Evolutionary conservation across 2,113 vertebrate species (phyloP), one percentile per base, ranked within the genome.

Genomic region (Paratilapia polleni): DNA sequence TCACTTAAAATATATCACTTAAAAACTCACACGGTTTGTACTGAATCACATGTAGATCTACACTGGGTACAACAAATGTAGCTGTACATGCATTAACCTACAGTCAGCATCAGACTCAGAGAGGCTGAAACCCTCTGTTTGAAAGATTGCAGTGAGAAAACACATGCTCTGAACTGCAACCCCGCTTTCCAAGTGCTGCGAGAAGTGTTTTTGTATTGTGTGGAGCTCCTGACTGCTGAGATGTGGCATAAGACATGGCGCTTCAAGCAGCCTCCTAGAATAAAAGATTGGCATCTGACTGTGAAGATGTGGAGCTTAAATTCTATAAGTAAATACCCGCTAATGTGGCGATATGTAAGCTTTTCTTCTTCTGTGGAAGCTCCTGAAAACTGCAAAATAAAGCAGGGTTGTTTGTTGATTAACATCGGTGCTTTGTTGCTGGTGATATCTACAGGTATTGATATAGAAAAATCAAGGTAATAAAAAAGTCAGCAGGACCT

Each of bases 251-350:
- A 85, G 75, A 87, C 68, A 62, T 24, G 20, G 60, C 59, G 66
- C 77, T 87, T 87, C 26, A 68, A 77, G 81, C 78, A 62, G 76
- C 66, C 62, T 59, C 28, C 17, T 54, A 74, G 34, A 81, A 66
- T 57, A 14, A 82, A 63, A 90, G 36, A 68, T 84, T 81, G 56
- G 34, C 64, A 83, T 59, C 38, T 66, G 24, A 81, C 47, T 82
- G 57, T 34, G 36, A 74, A 62, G 64, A 77, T 20, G 56, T 41
- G 26, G 8, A 66, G 49, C n/a, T 59, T 13, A 56, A 47, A 74
- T 80, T 63, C 47, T 78, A 9, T 66, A 22, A 38, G 43, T 78
- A 58, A 91, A 84, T 36, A 5, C 36, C 31, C 77, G 62, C 41
- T 74, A 12, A 78, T 77, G 36, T 66, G 60, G 75, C 41, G 24